Conservation (phyloP, 2,797 vertebrate species). For the Rhinophrynus dorsalis region DNA sequence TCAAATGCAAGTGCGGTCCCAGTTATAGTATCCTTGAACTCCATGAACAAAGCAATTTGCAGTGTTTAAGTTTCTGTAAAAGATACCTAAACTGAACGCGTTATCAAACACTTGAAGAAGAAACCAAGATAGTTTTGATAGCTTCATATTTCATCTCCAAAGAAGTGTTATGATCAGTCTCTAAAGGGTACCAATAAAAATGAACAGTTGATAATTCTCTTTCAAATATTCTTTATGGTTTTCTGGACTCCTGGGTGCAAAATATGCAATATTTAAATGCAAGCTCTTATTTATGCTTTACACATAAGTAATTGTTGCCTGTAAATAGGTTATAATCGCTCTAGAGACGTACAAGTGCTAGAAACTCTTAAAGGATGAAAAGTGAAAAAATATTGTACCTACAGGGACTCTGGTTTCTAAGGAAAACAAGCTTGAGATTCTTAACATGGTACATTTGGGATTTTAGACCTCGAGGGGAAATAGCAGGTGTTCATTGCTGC, state of each 20-base stretch:
- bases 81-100: no score
- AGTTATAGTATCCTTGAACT: no score
- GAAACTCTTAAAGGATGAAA: conserved; percentile 19
- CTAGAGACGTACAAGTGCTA: conserved; percentile 3
- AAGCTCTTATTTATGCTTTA: not conserved
- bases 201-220: no score
- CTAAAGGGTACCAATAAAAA: no score
- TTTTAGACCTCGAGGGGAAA: conserved; percentile 25
- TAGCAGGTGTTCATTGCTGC: conserved; percentile 28
- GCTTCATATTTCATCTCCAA: no score
- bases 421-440: conserved; percentile 39
- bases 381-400: conserved; percentile 43
- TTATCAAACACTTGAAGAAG: no score
- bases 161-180: no score
- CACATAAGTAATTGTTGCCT: conserved; percentile 1
- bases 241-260: not conserved
- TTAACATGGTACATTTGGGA: conserved; percentile 43
- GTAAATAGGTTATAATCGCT: conserved; percentile 17
- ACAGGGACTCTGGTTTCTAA: conserved; percentile 32
- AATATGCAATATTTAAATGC: not conserved
- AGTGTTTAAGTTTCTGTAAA: no score
- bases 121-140: no score
- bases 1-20: no score
- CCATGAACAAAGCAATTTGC: no score
- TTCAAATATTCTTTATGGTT: not conserved